Base-by-base conservation (phyloP, 1,140 invertebrate species). In the Drosophila carrolli region DNA sequence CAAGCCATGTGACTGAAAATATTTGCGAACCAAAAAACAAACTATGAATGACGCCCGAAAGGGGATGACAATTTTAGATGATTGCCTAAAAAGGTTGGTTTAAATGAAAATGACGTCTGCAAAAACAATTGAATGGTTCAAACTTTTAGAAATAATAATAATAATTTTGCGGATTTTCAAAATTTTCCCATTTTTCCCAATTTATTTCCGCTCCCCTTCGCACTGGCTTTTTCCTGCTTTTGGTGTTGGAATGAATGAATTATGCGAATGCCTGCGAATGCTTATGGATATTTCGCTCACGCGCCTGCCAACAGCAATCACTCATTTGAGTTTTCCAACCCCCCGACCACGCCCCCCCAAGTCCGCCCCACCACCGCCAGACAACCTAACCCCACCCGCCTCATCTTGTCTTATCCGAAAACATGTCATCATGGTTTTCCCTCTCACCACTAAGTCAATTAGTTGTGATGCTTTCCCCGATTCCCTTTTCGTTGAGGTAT, bases 201-300 rank as follows among this genome's bases (percentile, higher is more conserved):
- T 46, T 46, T 46, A 5, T 23, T n/a, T n/a, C 0, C 58, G 10
- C 37, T 9, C 3, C 3, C 11, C 27, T 37, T 43, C 46, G 29
- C 38, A 13, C 27, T 40, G 8, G 13, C 1, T 9, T 11, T 8
- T 41, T 19, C 19, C 9, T 32, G 23, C 43, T 29, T 29, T 19
- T 51, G 56, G 60, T 80, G 77, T 44, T 29, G 57, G 47, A 76
- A 76, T 79, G 81, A 83, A 72, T 83, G 81, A 79, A 77, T 76
- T 80, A 80, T 80, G 55, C 60, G 75, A 56, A 75, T 63, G 48
- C 44, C 38, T 72, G 76, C 38, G 71, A 82, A 78, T 66, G 70
- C 81, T 78, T 86, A 78, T 86, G 83, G 85, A 85, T 88, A 86
- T 86, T 86, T 86, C 66, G 70, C 82, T 85, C 82, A 85, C 82